phyloP scores from a whole-genome alignment of 1,140 invertebrate species.

The Magallana gigas region DNA sequence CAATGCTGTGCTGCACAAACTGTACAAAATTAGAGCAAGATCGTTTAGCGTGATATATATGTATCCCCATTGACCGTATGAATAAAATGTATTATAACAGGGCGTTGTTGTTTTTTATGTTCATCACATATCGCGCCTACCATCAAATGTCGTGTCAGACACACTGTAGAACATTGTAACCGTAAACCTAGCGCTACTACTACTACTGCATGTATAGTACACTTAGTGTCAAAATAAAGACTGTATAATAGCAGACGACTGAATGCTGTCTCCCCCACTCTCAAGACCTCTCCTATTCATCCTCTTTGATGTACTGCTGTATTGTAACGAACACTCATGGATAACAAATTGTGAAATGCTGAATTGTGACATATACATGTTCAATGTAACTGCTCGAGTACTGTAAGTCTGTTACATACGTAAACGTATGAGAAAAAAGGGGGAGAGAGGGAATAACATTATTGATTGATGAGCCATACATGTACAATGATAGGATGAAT shows the following conservation, averaged over 20 bases:
- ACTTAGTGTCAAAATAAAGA: conserved; percentile 8
- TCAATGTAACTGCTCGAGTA: no score
- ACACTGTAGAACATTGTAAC: neutral
- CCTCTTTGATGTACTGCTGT: neutral
- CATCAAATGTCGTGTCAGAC: conserved; percentile 8
- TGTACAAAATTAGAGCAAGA: neutral
- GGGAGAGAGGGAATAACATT: no score
- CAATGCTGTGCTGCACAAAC: neutral
- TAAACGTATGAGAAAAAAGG: no score
- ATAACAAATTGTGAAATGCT: no score
- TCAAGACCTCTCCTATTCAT: neutral
- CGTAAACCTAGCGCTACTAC: neutral
- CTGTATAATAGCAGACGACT: neutral
- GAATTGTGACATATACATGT: no score
- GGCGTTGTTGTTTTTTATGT: conserved; percentile 2
- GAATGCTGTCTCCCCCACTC: neutral
- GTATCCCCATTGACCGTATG: neutral
- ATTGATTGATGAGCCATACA: no score
- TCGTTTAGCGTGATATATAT: neutral
- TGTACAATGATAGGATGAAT: no score
- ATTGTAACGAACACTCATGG: neutral
- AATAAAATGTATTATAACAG: neutral
- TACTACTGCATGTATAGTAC: neutral
- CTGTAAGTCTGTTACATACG: no score
- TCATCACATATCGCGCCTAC: neutral